These are phyloP conservation scores for Resseliella maxima DNA, from an alignment of 2,888 invertebrate species.

Conservation along the genomic window DNA sequence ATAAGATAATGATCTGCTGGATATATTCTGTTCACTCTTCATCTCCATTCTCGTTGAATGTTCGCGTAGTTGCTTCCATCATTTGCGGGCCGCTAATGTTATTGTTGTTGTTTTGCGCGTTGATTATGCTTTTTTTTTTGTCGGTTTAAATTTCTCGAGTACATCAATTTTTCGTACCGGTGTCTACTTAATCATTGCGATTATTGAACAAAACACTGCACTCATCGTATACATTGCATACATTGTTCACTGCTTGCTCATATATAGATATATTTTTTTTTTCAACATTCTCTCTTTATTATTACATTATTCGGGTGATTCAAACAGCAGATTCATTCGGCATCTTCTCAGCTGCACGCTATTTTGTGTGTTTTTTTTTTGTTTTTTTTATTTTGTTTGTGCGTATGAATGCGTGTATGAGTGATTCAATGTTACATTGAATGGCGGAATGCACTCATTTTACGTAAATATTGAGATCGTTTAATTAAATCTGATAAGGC, in stretches of 20 bases:
- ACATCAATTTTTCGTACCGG: conserved; percentile 42
- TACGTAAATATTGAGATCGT: conserved; percentile 45
- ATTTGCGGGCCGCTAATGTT: neutral
- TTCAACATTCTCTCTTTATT: neutral
- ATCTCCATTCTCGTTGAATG: neutral
- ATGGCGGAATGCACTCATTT: conserved; percentile 18
- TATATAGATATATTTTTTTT: too few relatives aligned
- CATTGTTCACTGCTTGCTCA: neutral
- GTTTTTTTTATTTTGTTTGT: too few relatives aligned
- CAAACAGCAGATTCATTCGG: too few relatives aligned
- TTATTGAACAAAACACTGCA: conserved; percentile 19
- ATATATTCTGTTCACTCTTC: neutral
- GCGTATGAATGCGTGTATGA: too few relatives aligned
- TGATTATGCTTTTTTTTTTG: neutral
- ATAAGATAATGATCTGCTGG: conserved; percentile 54
- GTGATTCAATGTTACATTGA: neutral
- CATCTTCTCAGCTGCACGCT: neutral
- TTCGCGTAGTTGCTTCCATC: too few relatives aligned
- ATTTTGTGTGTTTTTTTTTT: too few relatives aligned
- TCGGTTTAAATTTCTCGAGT: conserved; percentile 37
- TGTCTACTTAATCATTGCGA: conserved; percentile 54
- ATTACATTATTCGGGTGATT: neutral
- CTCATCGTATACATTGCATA: neutral
- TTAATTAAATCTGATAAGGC: conserved; percentile 55
- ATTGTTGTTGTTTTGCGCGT: neutral